Evolutionary conservation across 2,797 vertebrate species (phyloP).

Genomic region (Danio choprae): DNA sequence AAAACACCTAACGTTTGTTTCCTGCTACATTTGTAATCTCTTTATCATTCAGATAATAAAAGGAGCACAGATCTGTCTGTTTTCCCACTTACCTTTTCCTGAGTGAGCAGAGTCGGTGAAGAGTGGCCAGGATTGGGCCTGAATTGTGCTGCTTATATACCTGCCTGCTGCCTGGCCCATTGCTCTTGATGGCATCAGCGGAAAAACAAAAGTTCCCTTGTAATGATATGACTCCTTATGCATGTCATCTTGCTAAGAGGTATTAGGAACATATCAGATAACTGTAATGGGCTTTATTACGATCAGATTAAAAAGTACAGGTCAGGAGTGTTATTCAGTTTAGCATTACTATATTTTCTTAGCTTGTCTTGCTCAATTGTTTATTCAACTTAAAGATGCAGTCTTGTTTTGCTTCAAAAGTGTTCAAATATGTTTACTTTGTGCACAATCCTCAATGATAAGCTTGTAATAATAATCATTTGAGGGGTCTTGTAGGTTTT

Average conservation of each 20-base stretch:
- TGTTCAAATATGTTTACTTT: too few species aligned
- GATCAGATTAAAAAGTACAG: conserved; percentile 43
- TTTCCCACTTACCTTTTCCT: conserved; percentile 8
- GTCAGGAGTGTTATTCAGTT: conserved; percentile 27
- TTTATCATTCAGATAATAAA: not conserved
- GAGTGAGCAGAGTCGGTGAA: conserved; percentile 20
- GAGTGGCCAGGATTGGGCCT: conserved; percentile 4
- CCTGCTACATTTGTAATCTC: not conserved
- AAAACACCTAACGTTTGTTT: not conserved
- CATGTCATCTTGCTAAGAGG: conserved; percentile 68
- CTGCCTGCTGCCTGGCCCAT: conserved; percentile 58
- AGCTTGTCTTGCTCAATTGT: not conserved
- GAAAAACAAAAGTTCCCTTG: conserved; percentile 64
- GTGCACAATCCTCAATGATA: too few species aligned
- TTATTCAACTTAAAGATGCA: not conserved
- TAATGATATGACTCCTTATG: conserved; percentile 69
- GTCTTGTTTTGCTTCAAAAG: too few species aligned
- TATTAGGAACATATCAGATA: conserved; percentile 53
- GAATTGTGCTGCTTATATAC: conserved; percentile 55
- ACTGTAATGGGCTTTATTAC: conserved; percentile 47
- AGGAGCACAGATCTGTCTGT: not conserved
- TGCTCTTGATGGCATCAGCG: conserved; percentile 66
- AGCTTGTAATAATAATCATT: too few species aligned
- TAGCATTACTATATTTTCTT: not conserved
- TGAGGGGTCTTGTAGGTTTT: too few species aligned